phyloP scores from a whole-genome alignment of 2,888 invertebrate genomes.

The Xestia sexstrigata region DNA sequence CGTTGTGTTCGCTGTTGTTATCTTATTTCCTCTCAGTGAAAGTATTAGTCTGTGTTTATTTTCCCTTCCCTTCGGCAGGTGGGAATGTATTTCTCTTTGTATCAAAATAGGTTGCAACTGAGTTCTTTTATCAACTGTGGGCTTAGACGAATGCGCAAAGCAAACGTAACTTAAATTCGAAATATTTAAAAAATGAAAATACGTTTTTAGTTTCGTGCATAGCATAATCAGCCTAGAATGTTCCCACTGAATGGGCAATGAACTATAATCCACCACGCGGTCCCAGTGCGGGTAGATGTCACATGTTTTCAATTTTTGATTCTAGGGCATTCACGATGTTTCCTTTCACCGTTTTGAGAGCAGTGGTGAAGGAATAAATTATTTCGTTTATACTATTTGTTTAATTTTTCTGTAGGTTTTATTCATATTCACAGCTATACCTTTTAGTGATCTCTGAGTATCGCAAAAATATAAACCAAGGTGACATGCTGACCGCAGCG shows the following conservation, averaged over 20 bases:
- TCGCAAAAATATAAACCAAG: neutral
- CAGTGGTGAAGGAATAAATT: too few species aligned
- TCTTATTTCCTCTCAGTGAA: slow-evolving; percentile 39
- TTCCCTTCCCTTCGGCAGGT: slow-evolving; percentile 19
- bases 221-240: too few species aligned
- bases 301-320: too few species aligned
- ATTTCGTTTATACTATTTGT: neutral
- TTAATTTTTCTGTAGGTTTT: neutral
- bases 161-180: neutral
- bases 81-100: slow-evolving; percentile 9
- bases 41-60: slow-evolving; percentile 35
- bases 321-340: too few species aligned
- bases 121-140: neutral
- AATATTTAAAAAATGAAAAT: neutral
- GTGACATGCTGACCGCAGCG: neutral
- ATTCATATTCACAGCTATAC: neutral
- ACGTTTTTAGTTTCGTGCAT: neutral
- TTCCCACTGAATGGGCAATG: too few species aligned
- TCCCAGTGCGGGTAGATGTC: too few species aligned
- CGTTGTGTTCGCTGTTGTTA: slow-evolving; percentile 46
- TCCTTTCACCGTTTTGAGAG: too few species aligned
- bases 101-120: neutral
- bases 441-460: neutral
- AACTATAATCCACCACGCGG: too few species aligned
- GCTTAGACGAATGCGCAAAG: neutral